phyloP scores from a whole-genome alignment of 92 coral and sea anemone genomes.

The Parazoanthus atlanticus region DNA sequence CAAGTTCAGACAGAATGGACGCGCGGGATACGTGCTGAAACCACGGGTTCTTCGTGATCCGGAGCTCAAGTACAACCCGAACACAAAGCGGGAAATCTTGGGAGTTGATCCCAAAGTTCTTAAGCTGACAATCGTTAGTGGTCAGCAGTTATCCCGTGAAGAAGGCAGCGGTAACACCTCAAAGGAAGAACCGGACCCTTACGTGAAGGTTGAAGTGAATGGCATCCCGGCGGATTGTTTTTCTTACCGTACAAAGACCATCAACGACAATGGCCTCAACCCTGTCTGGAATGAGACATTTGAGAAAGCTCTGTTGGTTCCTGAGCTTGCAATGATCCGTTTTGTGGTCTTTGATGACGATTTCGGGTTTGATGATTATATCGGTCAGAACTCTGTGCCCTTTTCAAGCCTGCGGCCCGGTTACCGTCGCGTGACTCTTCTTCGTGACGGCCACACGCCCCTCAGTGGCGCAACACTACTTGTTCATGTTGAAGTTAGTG shows the following conservation, averaged over 20 bases:
- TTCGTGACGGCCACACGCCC: conserved; percentile 59
- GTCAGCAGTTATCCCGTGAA: conserved; percentile 64
- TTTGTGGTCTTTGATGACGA: conserved; percentile 74
- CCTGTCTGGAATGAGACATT: conserved; percentile 72
- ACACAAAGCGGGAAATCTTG: conserved; percentile 12
- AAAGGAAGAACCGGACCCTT: conserved; percentile 64
- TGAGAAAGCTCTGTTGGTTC: conserved; percentile 51
- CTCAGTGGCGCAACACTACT: conserved; percentile 62
- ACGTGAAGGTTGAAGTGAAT: conserved; percentile 61
- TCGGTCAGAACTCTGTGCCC: conserved; percentile 68
- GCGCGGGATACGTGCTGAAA: conserved; percentile 73
- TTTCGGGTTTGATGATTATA: conserved; percentile 72
- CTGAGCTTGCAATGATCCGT: conserved; percentile 74
- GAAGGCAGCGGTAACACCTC: conserved; percentile 1
- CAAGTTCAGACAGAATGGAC: conserved; percentile 79
- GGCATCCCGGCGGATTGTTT: conserved; percentile 64
- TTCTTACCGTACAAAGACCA: conserved; percentile 56
- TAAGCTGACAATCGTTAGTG: conserved; percentile 61
- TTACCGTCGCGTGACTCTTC: conserved; percentile 62
- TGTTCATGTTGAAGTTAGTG: conserved; percentile 55
- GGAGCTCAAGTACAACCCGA: conserved; percentile 39
- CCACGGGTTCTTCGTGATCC: conserved; percentile 64
- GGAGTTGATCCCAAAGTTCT: conserved; percentile 44
- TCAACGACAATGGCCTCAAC: conserved; percentile 71
- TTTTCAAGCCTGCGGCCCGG: conserved; percentile 69